Conservation (phyloP, 1,140 invertebrate genomes). For the Micrasema longulum region DNA sequence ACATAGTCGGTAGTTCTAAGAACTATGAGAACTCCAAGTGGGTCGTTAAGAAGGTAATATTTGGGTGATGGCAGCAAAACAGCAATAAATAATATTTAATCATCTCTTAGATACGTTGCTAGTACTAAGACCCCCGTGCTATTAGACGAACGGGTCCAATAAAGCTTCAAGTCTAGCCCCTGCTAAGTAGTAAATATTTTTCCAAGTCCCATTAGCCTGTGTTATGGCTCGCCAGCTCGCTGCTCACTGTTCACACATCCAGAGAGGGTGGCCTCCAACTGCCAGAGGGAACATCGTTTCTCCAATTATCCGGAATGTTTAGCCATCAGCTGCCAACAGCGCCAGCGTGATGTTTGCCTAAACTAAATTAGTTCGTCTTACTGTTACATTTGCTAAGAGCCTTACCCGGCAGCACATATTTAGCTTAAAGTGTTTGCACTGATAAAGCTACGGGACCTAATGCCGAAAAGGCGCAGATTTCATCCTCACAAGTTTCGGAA, state of each 20-base stretch:
- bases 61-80: too few species aligned
- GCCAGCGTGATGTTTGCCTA: slow-evolving; percentile 47
- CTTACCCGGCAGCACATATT: slow-evolving; percentile 24
- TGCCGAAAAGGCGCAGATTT: slow-evolving; percentile 31
- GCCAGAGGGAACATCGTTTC: background rate
- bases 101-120: background rate
- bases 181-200: slow-evolving; percentile 39
- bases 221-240: slow-evolving; percentile 25
- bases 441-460: slow-evolving; percentile 38
- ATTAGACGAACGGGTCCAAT: slow-evolving; percentile 3
- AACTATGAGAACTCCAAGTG: too few species aligned
- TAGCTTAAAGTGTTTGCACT: slow-evolving; percentile 41
- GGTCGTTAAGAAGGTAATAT: too few species aligned
- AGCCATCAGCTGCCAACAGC: slow-evolving; percentile 31
- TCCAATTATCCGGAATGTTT: slow-evolving; percentile 50
- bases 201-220: slow-evolving; percentile 36
- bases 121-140: background rate
- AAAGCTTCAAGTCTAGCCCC: slow-evolving; percentile 25
- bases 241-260: slow-evolving; percentile 28
- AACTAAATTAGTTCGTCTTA: slow-evolving; percentile 51
- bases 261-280: background rate
- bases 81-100: background rate
- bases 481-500: slow-evolving; percentile 22
- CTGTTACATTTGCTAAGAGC: slow-evolving; percentile 41
- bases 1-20: too few species aligned